Evolutionary conservation across 1,140 invertebrate species (phyloP).

Genomic region (Scaptomyza montana): DNA sequence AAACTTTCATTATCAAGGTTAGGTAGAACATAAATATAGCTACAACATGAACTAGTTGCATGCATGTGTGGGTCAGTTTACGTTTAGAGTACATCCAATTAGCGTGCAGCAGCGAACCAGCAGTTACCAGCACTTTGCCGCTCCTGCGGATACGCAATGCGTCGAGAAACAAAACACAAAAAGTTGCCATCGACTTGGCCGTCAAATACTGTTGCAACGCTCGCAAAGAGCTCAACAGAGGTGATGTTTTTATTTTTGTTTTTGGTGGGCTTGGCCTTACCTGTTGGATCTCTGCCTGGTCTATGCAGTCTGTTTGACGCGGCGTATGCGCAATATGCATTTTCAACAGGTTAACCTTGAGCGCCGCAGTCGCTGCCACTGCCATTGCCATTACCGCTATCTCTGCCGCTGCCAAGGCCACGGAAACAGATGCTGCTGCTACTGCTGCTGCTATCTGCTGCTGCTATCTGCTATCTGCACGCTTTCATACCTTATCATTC

Average conservation of each 20-base stretch:
- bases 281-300: constrained; percentile 52
- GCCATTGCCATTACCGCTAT: constrained; percentile 8
- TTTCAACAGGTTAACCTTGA: constrained; percentile 74
- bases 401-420: constrained; percentile 26
- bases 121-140: background rate
- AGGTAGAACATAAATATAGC: background rate
- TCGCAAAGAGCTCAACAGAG: too few relatives aligned
- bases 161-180: background rate
- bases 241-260: too few relatives aligned
- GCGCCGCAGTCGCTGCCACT: too few relatives aligned
- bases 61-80: constrained; percentile 11
- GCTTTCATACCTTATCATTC: background rate
- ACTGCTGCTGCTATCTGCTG: too few relatives aligned
- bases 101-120: background rate
- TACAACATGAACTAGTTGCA: too few relatives aligned
- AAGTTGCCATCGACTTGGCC: background rate
- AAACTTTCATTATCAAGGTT: too few relatives aligned
- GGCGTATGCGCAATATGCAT: constrained; percentile 22
- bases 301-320: constrained; percentile 16
- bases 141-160: constrained; percentile 28
- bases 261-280: constrained; percentile 43
- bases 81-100: constrained; percentile 19
- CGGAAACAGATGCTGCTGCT: constrained; percentile 8
- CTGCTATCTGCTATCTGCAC: background rate
- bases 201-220: constrained; percentile 7